Evolutionary conservation across 2,797 vertebrate species (phyloP), one percentile per base, ranked within the genome.

Genomic region (Alca torda): DNA sequence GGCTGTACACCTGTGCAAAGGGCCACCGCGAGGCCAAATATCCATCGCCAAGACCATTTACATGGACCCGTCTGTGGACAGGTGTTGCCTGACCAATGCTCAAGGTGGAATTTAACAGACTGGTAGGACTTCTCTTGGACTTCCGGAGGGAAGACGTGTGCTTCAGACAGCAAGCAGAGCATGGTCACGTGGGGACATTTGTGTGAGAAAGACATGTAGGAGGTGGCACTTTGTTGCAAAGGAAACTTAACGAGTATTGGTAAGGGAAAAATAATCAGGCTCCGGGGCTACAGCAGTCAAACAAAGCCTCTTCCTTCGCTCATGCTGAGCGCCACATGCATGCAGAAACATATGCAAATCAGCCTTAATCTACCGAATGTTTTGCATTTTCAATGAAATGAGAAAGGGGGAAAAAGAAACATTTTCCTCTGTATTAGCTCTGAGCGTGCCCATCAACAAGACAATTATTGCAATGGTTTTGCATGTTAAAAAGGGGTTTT

Each of bases 281-380:
- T 92, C 59, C 75, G 45, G 46, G 48, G 39, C 73, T 59, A 46
- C 39, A 61, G 26, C 37, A 24, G 65, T 70, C 67, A 82, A 39
- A 95, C 45, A 70, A 91, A 92, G 56, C 31, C 48, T 89, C 56
- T 82, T 90, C 35, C 74, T 89, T 90, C 0, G 0, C 65, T 73
- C 69, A 8, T 18, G 65, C 74, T 60, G 61, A 79, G 75, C 8
- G 4, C 53, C 54, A 81, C 69, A 48, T 65, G 72, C 41, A n/a
- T 61, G 53, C 68, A 93, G 93, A 93, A 93, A 87, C 45, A 35
- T 63, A 88, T 31, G 75, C 77, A 92, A 85, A 93, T 70, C 17
- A 14, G 18, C 51, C 77, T 67, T 76, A 76, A 92, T 60, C 82
- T 90, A 67, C 57, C 1, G 9, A 77, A 41, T 45, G 54, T 24